A percentile compares a stretch with the other conserved stretches of the same genome.
Evolutionary conservation across 2,113 vertebrate species (phyloP).

Genomic region (Zosterops hypoxanthus): DNA sequence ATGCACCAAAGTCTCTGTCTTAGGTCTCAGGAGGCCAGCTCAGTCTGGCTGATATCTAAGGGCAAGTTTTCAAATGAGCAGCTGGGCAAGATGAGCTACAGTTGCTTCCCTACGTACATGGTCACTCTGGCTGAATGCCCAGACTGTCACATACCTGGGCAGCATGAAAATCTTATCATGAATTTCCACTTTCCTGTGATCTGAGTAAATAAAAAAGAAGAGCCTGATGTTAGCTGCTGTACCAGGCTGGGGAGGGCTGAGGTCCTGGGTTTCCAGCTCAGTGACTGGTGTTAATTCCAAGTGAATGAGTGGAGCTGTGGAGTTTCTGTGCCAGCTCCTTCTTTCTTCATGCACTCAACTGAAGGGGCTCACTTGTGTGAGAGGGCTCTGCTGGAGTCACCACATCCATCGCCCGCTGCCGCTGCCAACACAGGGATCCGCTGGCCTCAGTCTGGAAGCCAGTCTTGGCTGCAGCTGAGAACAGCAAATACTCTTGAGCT

Average conservation of each 20-base stretch:
- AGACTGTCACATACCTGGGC: not conserved
- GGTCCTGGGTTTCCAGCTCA: not conserved
- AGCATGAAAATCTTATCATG: not conserved
- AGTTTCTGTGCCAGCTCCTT: not conserved
- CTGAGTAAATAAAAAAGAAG: conserved; percentile 23
- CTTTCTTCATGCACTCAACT: not conserved
- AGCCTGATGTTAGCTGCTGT: not conserved
- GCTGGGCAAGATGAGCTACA: not conserved
- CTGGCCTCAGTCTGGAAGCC: not conserved
- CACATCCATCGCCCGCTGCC: not conserved
- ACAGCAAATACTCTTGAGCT: not conserved
- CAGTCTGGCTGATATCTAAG: conserved; percentile 16
- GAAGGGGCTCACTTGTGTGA: not conserved
- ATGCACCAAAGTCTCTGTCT: not conserved
- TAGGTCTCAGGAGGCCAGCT: not conserved
- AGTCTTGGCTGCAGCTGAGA: not conserved
- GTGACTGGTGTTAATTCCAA: conserved; percentile 11
- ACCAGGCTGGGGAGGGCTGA: not conserved
- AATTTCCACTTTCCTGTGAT: conserved; percentile 11
- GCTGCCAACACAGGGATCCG: fast-evolving
- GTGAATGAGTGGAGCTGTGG: not conserved
- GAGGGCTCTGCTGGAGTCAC: not conserved
- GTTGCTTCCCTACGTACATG: not conserved
- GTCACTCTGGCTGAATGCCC: conserved; percentile 24
- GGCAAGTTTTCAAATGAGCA: not conserved